Evolutionary conservation across 2,888 invertebrate species (phyloP), one percentile per base, ranked within the genome.

Genomic region (Andrena camellia): DNA sequence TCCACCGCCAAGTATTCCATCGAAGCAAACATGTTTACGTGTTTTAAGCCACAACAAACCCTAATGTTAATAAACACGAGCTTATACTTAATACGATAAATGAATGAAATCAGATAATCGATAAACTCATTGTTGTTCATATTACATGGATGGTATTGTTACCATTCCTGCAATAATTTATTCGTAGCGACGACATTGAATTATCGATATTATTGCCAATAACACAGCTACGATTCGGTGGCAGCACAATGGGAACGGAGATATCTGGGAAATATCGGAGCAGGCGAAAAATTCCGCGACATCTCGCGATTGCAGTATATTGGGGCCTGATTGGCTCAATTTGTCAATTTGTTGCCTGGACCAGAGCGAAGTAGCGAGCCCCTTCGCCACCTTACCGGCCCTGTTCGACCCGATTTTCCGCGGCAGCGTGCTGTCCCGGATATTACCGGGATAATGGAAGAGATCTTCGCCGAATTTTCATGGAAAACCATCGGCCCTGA

Each of bases 371-470:
- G 20, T 42, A 17, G 62, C 54, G 35, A 63, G 26, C 70, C 71
- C 23, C 48, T 59, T 29, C 23, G 60, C 57, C 35, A 42, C 20
- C 26, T 48, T 29, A 3, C 50, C 13, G 20, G 33, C 23, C 13
- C 35, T 17, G 68, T 33, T 59, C 84, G 81, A 82, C 78, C 72
- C 84, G 86, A 86, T 86, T 85, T 82, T 85, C 84, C 83, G 64
- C 35, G 69, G 74, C 79, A 42, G 70, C 81, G 85, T 59, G 77
- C 70, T 54, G 77, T 20, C 33, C 86, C 87, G 87, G 87, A 87
- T 88, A 87, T 88, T 88, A 67, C 86, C 69, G 4, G 75, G 81
- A 88, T 88, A 88, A 88, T 88, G 86, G 88, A 79, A 67, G 62
- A 60, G 63, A 74, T 71, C 75, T 60, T 71, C 59, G 29, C 64